Base-by-base conservation (phyloP, 2,113 vertebrate species). In the Tychaedon coryphoeus region DNA sequence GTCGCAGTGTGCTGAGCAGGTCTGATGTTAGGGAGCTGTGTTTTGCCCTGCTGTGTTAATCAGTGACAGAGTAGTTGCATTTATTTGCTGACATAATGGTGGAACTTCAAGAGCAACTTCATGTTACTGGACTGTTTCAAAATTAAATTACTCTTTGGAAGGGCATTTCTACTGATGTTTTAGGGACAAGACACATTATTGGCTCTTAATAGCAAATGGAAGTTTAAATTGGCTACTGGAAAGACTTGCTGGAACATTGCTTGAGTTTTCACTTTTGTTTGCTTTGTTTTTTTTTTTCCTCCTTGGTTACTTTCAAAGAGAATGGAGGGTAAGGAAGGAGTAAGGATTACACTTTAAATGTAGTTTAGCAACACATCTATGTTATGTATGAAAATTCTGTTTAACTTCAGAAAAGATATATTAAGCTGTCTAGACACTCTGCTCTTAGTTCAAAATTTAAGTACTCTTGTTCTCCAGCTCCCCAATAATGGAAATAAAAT, bases 401-500 rank as follows among this genome's bases (percentile, higher is more conserved):
- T 61, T 94, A 88, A 82, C 86, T 96, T 96, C 45, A 69, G 48
- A 87, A 73, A 64, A 92, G 48, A 53, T 70, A 24, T 10, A 50
- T 81, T 92, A 57, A 54, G 43, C 77, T 88, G 78, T 95, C 94
- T 96, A 89, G 90, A 71, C 61, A 2, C 12, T 51, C 40, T 86
- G 38, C 36, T 88, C 45, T 62, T 61, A 42, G 54, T 69, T 82
- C 75, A 83, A 3, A 62, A 67, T 83, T 50, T 69, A 58, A 73
- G 31, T 65, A 36, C 33, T 53, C 33, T 45, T 85, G 60, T 48
- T 86, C 33, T 86, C 42, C 57, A 75, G 40, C 73, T 94, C 61
- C 76, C 36, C 5, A 13, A 77, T 90, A 94, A 70, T 88, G 76
- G 94, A 92, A 91, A 88, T 80, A 93, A 96, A 92, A 86, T 72